Conservation (phyloP, 2,797 vertebrate genomes). For the Chaunax sp. region DNA sequence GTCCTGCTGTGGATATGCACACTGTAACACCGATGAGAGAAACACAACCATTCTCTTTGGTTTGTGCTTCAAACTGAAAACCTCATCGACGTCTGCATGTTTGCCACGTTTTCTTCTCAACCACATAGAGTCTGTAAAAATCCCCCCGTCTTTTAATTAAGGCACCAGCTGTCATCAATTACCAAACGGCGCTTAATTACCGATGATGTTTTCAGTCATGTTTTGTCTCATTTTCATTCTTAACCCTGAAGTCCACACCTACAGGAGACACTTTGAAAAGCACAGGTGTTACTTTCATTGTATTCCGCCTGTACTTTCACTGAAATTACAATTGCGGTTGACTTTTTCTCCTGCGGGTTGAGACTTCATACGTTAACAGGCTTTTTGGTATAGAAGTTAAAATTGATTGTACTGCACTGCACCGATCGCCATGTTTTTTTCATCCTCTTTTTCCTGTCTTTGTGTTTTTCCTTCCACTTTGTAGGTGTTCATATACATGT, state of each 20-base stretch:
- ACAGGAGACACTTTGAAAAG: conserved; percentile 36
- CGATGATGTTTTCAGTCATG: conserved; percentile 64
- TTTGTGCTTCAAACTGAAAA: conserved; percentile 62
- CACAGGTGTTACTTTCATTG: not conserved
- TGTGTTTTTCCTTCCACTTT: conserved; percentile 70
- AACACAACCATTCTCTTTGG: conserved; percentile 28
- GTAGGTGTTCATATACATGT: conserved; percentile 82
- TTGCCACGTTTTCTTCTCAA: conserved; percentile 8
- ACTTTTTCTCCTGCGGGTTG: conserved; percentile 52
- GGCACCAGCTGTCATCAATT: not conserved
- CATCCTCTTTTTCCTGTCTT: conserved; percentile 54
- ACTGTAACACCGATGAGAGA: conserved; percentile 51
- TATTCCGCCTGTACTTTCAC: not conserved
- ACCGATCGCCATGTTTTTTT: conserved; percentile 60
- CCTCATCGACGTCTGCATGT: conserved; percentile 43
- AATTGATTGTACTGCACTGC: conserved; percentile 27
- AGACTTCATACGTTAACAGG: conserved; percentile 16
- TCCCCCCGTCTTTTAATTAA: not conserved
- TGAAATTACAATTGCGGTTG: not conserved
- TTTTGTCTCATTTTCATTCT: conserved; percentile 28
- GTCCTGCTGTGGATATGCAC: conserved; percentile 78
- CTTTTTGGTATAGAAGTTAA: conserved; percentile 8
- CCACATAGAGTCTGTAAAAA: not conserved
- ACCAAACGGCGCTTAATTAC: conserved; percentile 10
- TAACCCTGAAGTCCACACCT: conserved; percentile 28